These are phyloP conservation scores for Harpagoxenus sublaevis DNA, from an alignment of 2,888 invertebrate genomes.

Conservation along the genomic window DNA sequence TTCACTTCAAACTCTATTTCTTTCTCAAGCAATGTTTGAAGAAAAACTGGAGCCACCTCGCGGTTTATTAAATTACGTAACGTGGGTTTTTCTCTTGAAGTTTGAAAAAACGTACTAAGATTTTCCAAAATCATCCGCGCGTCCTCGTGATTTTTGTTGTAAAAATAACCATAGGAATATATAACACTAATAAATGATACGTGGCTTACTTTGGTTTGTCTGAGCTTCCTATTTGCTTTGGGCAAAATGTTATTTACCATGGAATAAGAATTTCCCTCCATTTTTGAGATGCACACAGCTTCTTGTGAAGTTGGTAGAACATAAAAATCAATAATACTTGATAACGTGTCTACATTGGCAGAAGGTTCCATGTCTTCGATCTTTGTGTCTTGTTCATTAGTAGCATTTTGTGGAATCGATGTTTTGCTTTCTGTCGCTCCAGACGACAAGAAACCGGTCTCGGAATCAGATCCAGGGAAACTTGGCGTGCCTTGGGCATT, in stretches of 20 bases:
- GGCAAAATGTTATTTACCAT: neutral
- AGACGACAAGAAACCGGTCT: neutral
- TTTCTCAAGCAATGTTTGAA: conserved; percentile 37
- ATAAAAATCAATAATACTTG: neutral
- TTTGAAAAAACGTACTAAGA: neutral
- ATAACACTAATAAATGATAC: conserved; percentile 10
- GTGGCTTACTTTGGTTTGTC: neutral
- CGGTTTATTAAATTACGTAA: neutral
- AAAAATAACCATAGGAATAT: conserved; percentile 52
- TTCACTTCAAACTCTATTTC: conserved; percentile 52
- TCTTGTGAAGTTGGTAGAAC: neutral
- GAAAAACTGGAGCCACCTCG: conserved; percentile 21
- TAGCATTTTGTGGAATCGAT: neutral
- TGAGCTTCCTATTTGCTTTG: too few species aligned
- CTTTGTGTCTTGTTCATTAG: neutral
- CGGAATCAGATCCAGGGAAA: neutral
- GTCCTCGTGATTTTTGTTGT: neutral
- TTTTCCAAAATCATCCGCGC: neutral
- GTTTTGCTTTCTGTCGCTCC: neutral
- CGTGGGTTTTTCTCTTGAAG: too few species aligned
- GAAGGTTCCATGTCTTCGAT: neutral
- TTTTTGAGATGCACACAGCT: neutral
- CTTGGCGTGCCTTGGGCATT: neutral
- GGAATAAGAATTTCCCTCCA: neutral
- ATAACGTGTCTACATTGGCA: neutral